Percentiles rank a stretch among this genome's conserved stretches.
Conservation (phyloP, 2,888 invertebrate genomes). For the Dione vanillae region DNA sequence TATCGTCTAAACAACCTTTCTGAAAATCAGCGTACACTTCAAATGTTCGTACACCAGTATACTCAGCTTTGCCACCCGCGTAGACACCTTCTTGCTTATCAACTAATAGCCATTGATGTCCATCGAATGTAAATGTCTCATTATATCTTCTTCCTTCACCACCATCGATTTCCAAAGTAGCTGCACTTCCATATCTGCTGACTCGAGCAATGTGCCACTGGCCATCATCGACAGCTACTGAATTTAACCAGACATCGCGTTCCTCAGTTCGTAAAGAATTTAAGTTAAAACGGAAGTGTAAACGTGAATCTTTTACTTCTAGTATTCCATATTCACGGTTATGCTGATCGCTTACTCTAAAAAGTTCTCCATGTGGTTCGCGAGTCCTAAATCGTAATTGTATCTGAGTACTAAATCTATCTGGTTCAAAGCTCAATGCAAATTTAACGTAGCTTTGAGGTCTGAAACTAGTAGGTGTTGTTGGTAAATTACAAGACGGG, state of each 20-base stretch:
- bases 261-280: slow-evolving; percentile 96
- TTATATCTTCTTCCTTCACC: slow-evolving; percentile 97
- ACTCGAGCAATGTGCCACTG: slow-evolving; percentile 98
- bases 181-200: slow-evolving; percentile 95
- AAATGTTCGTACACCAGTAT: slow-evolving; percentile 96
- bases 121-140: slow-evolving; percentile 94
- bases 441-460: slow-evolving; percentile 98
- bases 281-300: slow-evolving; percentile 96
- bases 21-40: slow-evolving; percentile 98
- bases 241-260: slow-evolving; percentile 94
- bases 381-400: slow-evolving; percentile 97
- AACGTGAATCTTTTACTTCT: slow-evolving; percentile 93
- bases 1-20: slow-evolving; percentile 90
- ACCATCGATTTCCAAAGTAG: slow-evolving; percentile 95
- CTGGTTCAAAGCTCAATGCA: slow-evolving; percentile 96
- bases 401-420: slow-evolving; percentile 95
- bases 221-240: slow-evolving; percentile 96
- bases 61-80: slow-evolving; percentile 97
- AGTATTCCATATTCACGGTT: slow-evolving; percentile 97
- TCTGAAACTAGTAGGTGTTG: slow-evolving; percentile 95
- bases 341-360: slow-evolving; percentile 96
- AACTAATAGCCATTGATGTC: slow-evolving; percentile 96
- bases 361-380: slow-evolving; percentile 96
- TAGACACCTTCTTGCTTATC: slow-evolving; percentile 98
- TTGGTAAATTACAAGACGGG: slow-evolving; percentile 92